Percentiles rank a stretch among this genome's conserved stretches.
phyloP scores from a whole-genome alignment of 2,888 invertebrate species.

The Ophioninae sp. region DNA sequence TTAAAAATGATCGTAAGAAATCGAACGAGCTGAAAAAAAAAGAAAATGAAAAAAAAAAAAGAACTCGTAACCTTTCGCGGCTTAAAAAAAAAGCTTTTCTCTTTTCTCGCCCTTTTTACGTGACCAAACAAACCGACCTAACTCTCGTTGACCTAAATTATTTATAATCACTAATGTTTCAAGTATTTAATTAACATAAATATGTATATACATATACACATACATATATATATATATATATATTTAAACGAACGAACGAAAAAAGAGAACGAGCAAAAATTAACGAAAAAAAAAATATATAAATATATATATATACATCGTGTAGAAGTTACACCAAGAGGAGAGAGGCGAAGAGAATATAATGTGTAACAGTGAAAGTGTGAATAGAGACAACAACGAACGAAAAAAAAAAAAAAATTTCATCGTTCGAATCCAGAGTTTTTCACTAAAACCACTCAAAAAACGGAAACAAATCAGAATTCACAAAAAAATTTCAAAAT shows the following conservation, averaged over 20 bases:
- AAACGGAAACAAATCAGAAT: neutral
- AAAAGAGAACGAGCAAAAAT: neutral
- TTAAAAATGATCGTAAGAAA: neutral
- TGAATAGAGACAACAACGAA: slow-evolving; percentile 67
- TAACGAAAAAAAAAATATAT: neutral
- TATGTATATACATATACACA: slow-evolving; percentile 60
- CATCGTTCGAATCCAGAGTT: neutral
- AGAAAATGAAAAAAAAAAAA: neutral
- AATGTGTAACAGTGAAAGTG: slow-evolving; percentile 76
- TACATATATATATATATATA: slow-evolving; percentile 60
- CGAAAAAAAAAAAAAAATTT: slow-evolving; percentile 22
- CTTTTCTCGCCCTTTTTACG: slow-evolving; percentile 55
- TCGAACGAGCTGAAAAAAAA: too few species aligned
- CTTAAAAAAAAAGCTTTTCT: slow-evolving; percentile 48
- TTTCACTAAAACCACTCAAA: neutral
- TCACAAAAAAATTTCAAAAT: too few species aligned
- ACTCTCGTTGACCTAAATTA: slow-evolving; percentile 67
- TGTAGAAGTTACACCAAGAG: slow-evolving; percentile 63
- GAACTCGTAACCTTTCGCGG: slow-evolving; percentile 66
- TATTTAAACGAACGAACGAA: slow-evolving; percentile 26
- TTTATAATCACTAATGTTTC: slow-evolving; percentile 69
- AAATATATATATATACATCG: slow-evolving; percentile 60
- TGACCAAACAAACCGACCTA: slow-evolving; percentile 67
- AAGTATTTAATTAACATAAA: slow-evolving; percentile 66
- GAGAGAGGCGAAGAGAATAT: slow-evolving; percentile 61